phyloP scores from a whole-genome alignment of 2,113 vertebrate genomes.

The Leuciscus idus region DNA sequence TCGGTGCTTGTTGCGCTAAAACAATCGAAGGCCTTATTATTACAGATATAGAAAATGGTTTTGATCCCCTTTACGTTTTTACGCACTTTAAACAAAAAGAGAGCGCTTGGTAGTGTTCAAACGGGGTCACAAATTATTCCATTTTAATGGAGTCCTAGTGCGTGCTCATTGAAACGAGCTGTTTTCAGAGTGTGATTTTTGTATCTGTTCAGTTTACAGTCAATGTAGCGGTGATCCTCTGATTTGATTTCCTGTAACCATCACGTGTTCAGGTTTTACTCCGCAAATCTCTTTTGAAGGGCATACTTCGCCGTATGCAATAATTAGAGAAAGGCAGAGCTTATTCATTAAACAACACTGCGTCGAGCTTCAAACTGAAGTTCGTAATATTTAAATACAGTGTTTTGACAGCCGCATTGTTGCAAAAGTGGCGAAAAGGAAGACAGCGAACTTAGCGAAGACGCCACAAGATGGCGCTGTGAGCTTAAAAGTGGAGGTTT shows the following conservation, averaged over 20 bases:
- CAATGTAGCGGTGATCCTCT: conserved; percentile 17
- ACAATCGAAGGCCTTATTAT: neutral
- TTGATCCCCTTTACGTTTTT: neutral
- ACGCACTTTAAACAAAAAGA: neutral
- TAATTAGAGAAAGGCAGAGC: too few species aligned
- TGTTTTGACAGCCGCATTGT: conserved; percentile 31
- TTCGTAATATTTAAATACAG: neutral
- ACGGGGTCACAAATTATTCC: neutral
- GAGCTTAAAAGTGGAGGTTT: neutral
- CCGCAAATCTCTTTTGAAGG: neutral
- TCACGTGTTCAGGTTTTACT: conserved; percentile 47
- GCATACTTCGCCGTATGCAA: neutral
- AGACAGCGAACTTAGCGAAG: neutral
- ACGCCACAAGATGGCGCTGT: conserved; percentile 40
- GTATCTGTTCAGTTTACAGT: neutral
- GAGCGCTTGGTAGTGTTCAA: neutral
- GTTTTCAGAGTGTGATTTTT: neutral
- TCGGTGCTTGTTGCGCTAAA: neutral
- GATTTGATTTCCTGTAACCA: conserved; percentile 57
- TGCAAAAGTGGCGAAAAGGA: neutral
- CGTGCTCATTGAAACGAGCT: neutral
- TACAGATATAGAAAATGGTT: neutral
- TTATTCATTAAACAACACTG: neutral
- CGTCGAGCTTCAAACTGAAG: too few species aligned
- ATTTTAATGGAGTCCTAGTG: neutral